Base-by-base conservation (phyloP, 2,888 invertebrate genomes). In the Halictus quadricinctus region DNA sequence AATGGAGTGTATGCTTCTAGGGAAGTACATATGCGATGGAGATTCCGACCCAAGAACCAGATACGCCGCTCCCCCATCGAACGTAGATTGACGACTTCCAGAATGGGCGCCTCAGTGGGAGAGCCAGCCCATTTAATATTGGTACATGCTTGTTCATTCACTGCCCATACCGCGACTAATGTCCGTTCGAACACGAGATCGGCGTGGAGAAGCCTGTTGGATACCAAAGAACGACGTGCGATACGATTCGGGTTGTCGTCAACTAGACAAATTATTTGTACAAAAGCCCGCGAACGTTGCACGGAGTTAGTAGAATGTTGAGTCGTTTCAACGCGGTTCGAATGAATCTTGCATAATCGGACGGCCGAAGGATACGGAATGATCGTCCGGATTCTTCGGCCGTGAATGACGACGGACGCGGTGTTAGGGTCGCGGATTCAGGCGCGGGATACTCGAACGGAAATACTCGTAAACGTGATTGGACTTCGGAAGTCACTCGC, bases 1-100 rank as follows among this genome's bases (percentile, higher is more conserved):
- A n/a, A 58, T 58, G 3, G 2, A n/a, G n/a, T n/a, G 58, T 21
- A 72, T 75, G 3, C 2, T 93, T 93, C 25, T 89, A 96, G 96
- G 96, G 86, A 97, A 97, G 95, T 98, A 98, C 93, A 97, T 97
- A 92, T 98, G 98, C 95, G 97, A 97, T 95, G 97, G 97, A 90
- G 97, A 97, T 93, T 95, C 95, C 25, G 95, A 95, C 88, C 93
- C 94, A 64, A 94, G 95, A 88, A 94, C 93, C 82, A 94, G 95
- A 73, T 95, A 95, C 89, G 95, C 95, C 77, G 95, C 95, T 79
- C 95, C 95, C 69, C 95, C 95, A 76, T 92, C 93, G 10, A 92
- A 80, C 70, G 87, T 89, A 76, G 93, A 94, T 91, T 94, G 93
- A 94, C 93, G 90, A 90, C 91, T 93, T 88, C 93, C 93, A 74